Conservation (phyloP, 2,888 invertebrate genomes). For the Lampropteryx suffumata region DNA sequence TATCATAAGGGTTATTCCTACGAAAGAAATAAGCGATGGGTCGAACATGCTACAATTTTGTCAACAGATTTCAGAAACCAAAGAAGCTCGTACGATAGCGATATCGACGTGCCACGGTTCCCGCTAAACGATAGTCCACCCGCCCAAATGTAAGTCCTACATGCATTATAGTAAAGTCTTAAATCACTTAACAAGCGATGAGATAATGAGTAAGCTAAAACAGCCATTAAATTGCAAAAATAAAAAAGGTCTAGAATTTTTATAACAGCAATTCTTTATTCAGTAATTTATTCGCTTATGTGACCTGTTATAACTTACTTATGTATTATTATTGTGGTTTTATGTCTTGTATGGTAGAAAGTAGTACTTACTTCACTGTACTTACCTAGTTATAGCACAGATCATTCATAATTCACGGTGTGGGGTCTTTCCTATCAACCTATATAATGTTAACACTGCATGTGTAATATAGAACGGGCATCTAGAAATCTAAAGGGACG, state of each 20-base stretch:
- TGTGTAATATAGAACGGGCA: slow-evolving; percentile 2
- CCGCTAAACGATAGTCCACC: slow-evolving; percentile 83
- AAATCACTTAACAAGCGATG: too few species aligned
- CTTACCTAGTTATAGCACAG: neutral
- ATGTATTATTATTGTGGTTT: neutral
- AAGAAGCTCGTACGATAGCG: slow-evolving; percentile 76
- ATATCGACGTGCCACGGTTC: slow-evolving; percentile 87
- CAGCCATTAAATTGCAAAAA: too few species aligned
- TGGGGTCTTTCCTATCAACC: slow-evolving; percentile 40
- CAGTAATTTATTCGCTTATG: too few species aligned
- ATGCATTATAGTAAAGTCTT: slow-evolving; percentile 3
- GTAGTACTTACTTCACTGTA: neutral
- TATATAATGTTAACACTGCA: slow-evolving; percentile 49
- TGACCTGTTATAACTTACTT: too few species aligned
- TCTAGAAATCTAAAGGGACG: slow-evolving; percentile 53
- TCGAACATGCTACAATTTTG: slow-evolving; percentile 9
- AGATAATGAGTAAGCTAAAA: too few species aligned
- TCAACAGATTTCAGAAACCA: slow-evolving; percentile 60
- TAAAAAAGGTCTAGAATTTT: too few species aligned
- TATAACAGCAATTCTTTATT: too few species aligned
- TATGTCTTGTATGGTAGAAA: neutral
- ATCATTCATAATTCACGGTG: slow-evolving; percentile 31
- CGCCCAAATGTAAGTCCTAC: slow-evolving; percentile 57
- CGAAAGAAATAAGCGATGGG: too few species aligned
- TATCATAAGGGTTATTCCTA: too few species aligned